A percentile compares a stretch with the other conserved stretches of the same genome.
These are phyloP conservation scores for Ylistrum balloti DNA, from an alignment of 1,140 invertebrate genomes.

Conservation along the genomic window DNA sequence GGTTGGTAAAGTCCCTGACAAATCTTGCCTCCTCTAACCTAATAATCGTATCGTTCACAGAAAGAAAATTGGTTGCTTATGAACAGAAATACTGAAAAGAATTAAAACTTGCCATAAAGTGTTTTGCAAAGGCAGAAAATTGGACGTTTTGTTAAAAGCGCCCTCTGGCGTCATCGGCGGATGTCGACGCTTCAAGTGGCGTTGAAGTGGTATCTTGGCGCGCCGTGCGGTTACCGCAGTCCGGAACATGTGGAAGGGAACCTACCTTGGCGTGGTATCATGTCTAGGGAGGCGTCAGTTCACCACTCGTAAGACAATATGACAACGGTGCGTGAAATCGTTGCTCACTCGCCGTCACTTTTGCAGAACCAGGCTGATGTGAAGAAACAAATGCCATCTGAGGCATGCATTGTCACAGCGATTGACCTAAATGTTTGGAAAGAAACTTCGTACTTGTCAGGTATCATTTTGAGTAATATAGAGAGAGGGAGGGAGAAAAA, in stretches of 20 bases:
- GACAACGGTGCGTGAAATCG: not conserved
- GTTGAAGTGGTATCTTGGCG: slow-evolving; percentile 3
- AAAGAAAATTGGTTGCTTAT: slow-evolving; percentile 27
- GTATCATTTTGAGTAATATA: no score
- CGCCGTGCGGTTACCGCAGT: slow-evolving; percentile 29
- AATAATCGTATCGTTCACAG: slow-evolving; percentile 34
- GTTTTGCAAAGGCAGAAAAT: slow-evolving; percentile 34
- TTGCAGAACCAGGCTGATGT: not conserved
- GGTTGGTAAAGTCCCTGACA: not conserved
- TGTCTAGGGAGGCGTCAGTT: slow-evolving; percentile 28
- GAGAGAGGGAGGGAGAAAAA: no score
- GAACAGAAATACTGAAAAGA: slow-evolving; percentile 14
- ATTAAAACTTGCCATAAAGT: slow-evolving; percentile 21
- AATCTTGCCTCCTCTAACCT: not conserved
- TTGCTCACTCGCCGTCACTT: slow-evolving; percentile 20
- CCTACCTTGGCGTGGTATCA: not conserved
- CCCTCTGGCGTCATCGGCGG: slow-evolving; percentile 35
- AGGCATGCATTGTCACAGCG: no score
- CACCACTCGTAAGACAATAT: not conserved
- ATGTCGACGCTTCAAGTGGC: slow-evolving; percentile 30
- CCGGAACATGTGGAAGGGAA: slow-evolving; percentile 30
- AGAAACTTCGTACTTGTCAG: not conserved
- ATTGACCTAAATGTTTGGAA: not conserved
- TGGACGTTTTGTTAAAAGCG: slow-evolving; percentile 38
- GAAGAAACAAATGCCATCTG: not conserved